Base-by-base conservation (phyloP, 35 echinoderm and acorn worm genomes). In the Ptychodera flava region DNA sequence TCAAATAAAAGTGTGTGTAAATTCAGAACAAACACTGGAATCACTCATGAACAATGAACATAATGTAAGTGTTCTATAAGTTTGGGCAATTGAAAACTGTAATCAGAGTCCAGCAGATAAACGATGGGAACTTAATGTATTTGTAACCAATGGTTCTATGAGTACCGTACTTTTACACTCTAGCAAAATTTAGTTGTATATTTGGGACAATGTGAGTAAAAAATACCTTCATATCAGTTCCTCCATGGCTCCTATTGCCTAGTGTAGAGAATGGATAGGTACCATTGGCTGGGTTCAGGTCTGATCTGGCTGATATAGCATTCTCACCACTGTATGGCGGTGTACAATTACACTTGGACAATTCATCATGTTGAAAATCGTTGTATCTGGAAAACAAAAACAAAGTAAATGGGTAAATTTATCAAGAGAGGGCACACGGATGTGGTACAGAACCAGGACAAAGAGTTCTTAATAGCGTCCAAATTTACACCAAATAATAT, bases 271-370 rank as follows among this genome's bases (percentile, higher is more conserved):
- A 86, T 75, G 86, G 89, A 83, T 92, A 99, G 0, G 77, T 90
- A 0, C 96, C 96, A 37, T 92, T 90, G 29, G 78, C 76, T 32
- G 92, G 92, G 76, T 92, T 99, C 1, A 99, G 86, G 78, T 99
- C 96, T 0, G 88, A 94, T 27, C 96, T 77, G 1, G 95, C 89
- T 37, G 95, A 87, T 37, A 97, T 97, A 1, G 85, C 86, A 78
- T 97, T 97, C 85, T 99, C 96, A 15, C 36, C 96, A 77, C 90
- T 94, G 83, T 94, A 99, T n/a, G 96, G 96, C 34, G 96, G 96
- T 0, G 91, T 92, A 81, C 96, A 99, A 32, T 99, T 89, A 85
- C 96, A 99, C 15, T 79, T 84, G 1, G 90, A 87, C 28, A 94
- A 75, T 0, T 92, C 90, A 83, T 99, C 96, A 82, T 91, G 78